Percentiles rank a stretch among this genome's conserved stretches.
These are phyloP conservation scores for Nephila pilipes DNA, from an alignment of 1,140 invertebrate genomes.

Conservation along the genomic window DNA sequence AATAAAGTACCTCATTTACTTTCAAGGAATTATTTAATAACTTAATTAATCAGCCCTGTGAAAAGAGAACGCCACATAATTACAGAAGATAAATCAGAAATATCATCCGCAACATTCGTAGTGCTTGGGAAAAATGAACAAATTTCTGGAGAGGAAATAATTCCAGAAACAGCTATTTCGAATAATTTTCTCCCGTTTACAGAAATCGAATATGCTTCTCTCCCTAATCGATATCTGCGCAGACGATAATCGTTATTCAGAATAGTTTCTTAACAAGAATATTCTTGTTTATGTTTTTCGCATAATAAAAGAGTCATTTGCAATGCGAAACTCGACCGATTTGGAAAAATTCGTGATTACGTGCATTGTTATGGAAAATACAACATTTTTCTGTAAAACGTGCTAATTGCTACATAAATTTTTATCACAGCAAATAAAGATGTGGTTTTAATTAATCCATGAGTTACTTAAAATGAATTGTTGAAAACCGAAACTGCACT, in stretches of 20 bases:
- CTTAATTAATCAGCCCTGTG: neutral
- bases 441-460: no score
- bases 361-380: neutral
- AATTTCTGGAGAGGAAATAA: neutral
- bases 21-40: neutral
- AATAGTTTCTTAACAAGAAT: neutral
- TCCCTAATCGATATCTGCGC: neutral
- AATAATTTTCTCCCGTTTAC: neutral
- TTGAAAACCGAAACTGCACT: no score
- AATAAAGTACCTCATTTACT: neutral
- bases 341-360: neutral
- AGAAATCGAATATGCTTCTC: neutral
- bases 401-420: no score
- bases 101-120: neutral
- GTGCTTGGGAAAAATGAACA: neutral
- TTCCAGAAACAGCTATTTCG: neutral
- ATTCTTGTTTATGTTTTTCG: neutral
- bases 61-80: neutral
- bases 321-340: neutral
- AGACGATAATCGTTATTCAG: neutral
- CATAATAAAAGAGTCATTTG: neutral
- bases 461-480: no score
- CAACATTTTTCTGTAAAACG: neutral
- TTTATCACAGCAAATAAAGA: no score
- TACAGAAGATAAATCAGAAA: neutral